A percentile compares a stretch with the other conserved stretches of the same genome.
Conservation (phyloP, 2,113 vertebrate species). For the Bos indicus region DNA sequence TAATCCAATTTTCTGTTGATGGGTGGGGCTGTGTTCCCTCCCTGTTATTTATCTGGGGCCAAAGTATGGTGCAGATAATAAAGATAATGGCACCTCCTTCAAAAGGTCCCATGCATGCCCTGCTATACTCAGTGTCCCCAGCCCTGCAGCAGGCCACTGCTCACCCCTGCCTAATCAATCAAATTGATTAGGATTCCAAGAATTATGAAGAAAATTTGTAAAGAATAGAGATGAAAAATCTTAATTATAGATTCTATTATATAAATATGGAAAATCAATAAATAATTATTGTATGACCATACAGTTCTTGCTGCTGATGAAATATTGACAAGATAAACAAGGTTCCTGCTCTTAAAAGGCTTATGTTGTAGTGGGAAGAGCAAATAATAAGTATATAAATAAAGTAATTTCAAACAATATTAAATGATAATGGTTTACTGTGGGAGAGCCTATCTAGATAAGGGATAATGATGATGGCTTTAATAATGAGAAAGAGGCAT, state of each 20-base stretch:
- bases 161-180: neutral
- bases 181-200: neutral
- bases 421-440: neutral
- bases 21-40: neutral
- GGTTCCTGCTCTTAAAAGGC: neutral
- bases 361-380: neutral
- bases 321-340: neutral
- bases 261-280: neutral
- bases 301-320: neutral
- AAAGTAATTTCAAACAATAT: neutral
- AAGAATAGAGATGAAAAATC: neutral
- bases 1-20: neutral
- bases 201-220: neutral
- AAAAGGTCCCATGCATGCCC: neutral
- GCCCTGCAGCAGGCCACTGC: neutral
- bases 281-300: neutral
- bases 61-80: neutral
- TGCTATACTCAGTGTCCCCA: neutral
- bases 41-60: neutral
- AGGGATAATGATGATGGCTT: neutral
- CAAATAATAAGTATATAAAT: neutral
- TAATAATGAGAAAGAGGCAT: neutral
- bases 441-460: neutral
- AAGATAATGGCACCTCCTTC: neutral
- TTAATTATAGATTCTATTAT: neutral